Evolutionary conservation across 1,140 invertebrate genomes (phyloP), one percentile per base, ranked within the genome.

Genomic region (Drosophila bifasciata): DNA sequence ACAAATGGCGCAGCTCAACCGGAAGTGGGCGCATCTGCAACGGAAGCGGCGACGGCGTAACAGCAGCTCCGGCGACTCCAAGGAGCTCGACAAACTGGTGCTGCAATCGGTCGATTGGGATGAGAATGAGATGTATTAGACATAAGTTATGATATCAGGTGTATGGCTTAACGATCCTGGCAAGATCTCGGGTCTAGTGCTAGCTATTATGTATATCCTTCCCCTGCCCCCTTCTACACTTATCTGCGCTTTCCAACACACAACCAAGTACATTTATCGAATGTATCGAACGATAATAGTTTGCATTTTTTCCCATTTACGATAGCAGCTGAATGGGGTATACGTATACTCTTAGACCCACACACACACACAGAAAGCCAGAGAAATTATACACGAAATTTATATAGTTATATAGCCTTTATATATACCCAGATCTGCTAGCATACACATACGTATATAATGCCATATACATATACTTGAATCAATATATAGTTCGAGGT

Each of bases 21-120:
- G 89, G 1, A 91, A 91, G 69, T 91, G 90, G 89, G 83, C 88
- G 17, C 81, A 91, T 44, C 68, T 91, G 36, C 84, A 90, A 49
- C 67, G 85, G 41, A 71, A 79, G 15, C 76, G 89, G 4, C 75
- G 90, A 23, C 75, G 90, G 44, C 75, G 91, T n/a, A 91, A 88
- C 57, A 91, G 90, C 68, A 91, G 90, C 63, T 86, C 91, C 6
- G 86, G 89, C 5, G 91, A 91, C 64, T 89, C 89, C 43, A 91
- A 91, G 51, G 91, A 91, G 46, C 64, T 91, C 45, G 91, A 91
- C 52, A 91, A 91, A 55, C 73, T 91, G 23, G 90, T 91, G 23
- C 56, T 91, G 43, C 90, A 91, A 69, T 91, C 91, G 2, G 89
- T 91, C 32, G 89, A 91, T 56, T 91, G 91, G 91, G 91, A 91